Conservation (phyloP, 2,797 vertebrate genomes). For the Neomorphus geoffroyi region DNA sequence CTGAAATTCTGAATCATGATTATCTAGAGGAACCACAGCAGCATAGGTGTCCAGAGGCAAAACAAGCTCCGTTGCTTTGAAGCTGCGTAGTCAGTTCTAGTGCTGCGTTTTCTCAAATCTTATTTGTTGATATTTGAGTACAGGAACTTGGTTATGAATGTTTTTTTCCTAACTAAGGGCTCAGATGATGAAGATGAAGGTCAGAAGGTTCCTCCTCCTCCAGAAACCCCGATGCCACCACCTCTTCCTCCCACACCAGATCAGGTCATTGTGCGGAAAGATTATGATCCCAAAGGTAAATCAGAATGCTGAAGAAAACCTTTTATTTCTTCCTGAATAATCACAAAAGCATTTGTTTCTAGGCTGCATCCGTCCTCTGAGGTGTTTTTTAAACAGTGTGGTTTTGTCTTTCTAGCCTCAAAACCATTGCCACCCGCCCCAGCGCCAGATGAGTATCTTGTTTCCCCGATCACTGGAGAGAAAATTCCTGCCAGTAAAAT, state of each 20-base stretch:
- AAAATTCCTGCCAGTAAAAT: slow-evolving; percentile 98
- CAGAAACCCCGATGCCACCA: slow-evolving; percentile 95
- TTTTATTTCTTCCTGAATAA: neutral
- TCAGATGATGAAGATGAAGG: slow-evolving; percentile 97
- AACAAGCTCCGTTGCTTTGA: neutral
- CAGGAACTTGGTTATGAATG: neutral
- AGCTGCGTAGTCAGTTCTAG: neutral
- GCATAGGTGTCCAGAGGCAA: neutral
- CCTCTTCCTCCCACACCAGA: slow-evolving; percentile 97
- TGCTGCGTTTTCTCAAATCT: neutral
- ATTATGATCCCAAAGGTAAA: slow-evolving; percentile 98
- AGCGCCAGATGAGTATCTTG: slow-evolving; percentile 91
- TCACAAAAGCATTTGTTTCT: neutral
- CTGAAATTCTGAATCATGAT: neutral
- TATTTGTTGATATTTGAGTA: neutral
- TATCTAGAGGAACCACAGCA: neutral
- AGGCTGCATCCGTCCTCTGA: neutral
- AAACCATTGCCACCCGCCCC: slow-evolving; percentile 82
- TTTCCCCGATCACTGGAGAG: slow-evolving; percentile 98
- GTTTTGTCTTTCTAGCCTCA: slow-evolving; percentile 79
- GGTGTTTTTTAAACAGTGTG: neutral
- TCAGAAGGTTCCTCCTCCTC: slow-evolving; percentile 91
- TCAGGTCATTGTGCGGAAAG: slow-evolving; percentile 97
- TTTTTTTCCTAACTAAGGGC: slow-evolving; percentile 78
- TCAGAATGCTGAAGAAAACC: neutral